Base-by-base conservation (phyloP, 1,140 invertebrate species). In the Heliconius hermathena region DNA sequence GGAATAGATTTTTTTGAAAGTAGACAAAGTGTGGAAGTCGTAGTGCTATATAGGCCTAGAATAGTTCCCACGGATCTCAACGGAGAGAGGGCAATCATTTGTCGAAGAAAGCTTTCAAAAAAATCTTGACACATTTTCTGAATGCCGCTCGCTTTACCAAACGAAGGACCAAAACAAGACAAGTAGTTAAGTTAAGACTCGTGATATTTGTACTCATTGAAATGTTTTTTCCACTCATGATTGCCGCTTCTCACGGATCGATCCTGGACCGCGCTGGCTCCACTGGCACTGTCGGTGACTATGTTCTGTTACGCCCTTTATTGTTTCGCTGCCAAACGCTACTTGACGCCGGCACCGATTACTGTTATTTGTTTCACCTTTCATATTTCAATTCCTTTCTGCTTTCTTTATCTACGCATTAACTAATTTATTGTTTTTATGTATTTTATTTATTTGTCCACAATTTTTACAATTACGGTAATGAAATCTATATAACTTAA, bases 241-340 rank as follows among this genome's bases (percentile, higher is more conserved):
- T 95, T 95, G 94, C 94, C 94, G 94, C 94, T 93, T 94, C 94
- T 95, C 93, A 91, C 90, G 94, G 94, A 95, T 88, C 89, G 89
- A 88, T 91, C 84, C 89, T 90, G 91, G 89, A 90, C 85, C 85
- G 87, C 82, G 91, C 91, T 91, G 93, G 89, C 60, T 13, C 26
- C 60, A 29, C 60, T 29, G 22, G 22, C 91, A 94, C 91, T 93
- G 92, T 90, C 92, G 92, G 92, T 93, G 89, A 92, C 83, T 81
- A 77, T 87, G 60, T 86, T 82, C 75, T 82, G 82, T 87, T 84
- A 80, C 81, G 85, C 76, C 77, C 73, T 82, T 52, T 85, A 52
- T 75, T 78, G 41, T 74, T 75, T 76, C 26, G 29, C 49, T 73
- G 83, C 87, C 87, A 82, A 85, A 91, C 88, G 88, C 91, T 86